Evolutionary conservation across 1,140 invertebrate species (phyloP), one percentile per base, ranked within the genome.

Genomic region (Mesaphorura yosii): DNA sequence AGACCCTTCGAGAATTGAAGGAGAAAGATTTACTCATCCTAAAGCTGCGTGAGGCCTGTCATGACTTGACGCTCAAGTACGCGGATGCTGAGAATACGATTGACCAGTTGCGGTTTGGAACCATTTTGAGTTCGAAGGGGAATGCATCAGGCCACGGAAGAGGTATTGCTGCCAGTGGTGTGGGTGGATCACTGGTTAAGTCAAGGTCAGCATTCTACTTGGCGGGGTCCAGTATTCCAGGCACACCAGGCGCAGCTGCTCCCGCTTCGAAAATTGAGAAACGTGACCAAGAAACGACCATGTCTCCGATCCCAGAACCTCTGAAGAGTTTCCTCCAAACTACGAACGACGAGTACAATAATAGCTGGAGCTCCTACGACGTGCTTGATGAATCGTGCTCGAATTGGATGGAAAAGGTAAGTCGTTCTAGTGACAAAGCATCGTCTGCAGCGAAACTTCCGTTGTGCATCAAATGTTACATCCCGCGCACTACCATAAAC

Each of bases 61-160:
- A 42, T 3, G 20, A 25, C 7, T 22, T 51, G n/a, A 37, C 40
- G 5, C 39, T 51, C 38, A 51, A 51, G 23, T 41, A 20, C 25
- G 50, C 50, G 3, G 39, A 51, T 44, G 50, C 50, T 34, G 50
- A 51, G 50, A 51, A 41, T 28, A 51, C 50, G 7, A 51, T 51
- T 42, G 50, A 51, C 23, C 27, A 51, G 40, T 6, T 51, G 28
- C 5, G 50, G 7, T 51, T 51, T 20, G 17, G 39, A 27, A 27
- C 4, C 15, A n/a, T n/a, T n/a, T n/a, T n/a, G n/a, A n/a, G n/a
- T n/a, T n/a, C n/a, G n/a, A n/a, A 12, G 12, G 12, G n/a, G n/a
- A n/a, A 12, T n/a, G 12, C 34, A 37, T 12, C n/a, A 12, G 34
- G 12, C n/a, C 20, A 7, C 6, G 25, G 44, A 46, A 5, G 4